Conservation (phyloP, 2,113 vertebrate species). For the Apistogramma diplotaenia region DNA sequence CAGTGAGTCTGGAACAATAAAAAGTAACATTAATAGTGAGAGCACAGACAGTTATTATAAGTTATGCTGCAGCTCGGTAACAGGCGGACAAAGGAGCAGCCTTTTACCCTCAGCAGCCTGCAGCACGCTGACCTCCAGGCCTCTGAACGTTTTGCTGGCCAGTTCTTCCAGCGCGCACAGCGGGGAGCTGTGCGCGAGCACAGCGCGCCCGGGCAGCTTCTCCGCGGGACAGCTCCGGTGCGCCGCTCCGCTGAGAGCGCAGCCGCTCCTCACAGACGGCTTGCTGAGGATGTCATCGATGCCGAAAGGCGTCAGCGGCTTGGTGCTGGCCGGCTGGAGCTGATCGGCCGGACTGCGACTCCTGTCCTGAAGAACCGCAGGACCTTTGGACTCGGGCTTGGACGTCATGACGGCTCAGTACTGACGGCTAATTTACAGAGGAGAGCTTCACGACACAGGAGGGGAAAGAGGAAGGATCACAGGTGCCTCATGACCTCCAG, state of each 20-base stretch:
- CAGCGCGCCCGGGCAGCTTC: conserved; percentile 86
- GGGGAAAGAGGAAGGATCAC: conserved; percentile 53
- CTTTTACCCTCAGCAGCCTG: conserved; percentile 94
- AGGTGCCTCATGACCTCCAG: too few species aligned
- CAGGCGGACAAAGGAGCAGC: too few species aligned
- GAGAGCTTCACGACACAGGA: too few species aligned
- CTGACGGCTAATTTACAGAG: neutral
- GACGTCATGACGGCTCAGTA: conserved; percentile 83
- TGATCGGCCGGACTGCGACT: conserved; percentile 92
- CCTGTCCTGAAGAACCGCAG: conserved; percentile 79
- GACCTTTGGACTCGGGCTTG: conserved; percentile 85
- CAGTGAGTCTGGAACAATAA: too few species aligned
- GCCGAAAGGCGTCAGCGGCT: conserved; percentile 96
- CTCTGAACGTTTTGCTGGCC: conserved; percentile 97
- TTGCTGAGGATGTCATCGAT: conserved; percentile 98
- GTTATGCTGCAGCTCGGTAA: too few species aligned
- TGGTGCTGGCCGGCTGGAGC: conserved; percentile 95
- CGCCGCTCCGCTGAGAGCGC: conserved; percentile 88
- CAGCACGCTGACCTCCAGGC: conserved; percentile 95
- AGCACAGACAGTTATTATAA: too few species aligned
- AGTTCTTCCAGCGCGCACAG: conserved; percentile 96
- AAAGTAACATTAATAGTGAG: too few species aligned
- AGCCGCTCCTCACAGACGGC: conserved; percentile 88
- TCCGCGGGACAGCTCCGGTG: conserved; percentile 86
- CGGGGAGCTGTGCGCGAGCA: conserved; percentile 91